These are phyloP conservation scores for Lycopodina hypogea DNA, from an alignment of 37 sponge, comb jelly and placozoan genomes.

Conservation along the genomic window DNA sequence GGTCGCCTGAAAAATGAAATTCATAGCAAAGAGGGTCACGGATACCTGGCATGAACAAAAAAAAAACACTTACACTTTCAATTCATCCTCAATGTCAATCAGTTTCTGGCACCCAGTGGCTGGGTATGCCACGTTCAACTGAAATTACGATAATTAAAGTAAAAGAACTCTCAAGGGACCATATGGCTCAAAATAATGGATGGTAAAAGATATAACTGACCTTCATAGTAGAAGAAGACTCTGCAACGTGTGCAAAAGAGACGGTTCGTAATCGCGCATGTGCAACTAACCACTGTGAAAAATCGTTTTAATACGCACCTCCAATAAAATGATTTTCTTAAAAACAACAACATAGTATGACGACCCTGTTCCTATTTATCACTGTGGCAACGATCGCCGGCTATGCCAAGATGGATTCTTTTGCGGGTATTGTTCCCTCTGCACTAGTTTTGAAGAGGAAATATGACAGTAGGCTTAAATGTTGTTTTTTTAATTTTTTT, in stretches of 20 bases:
- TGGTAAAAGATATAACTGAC: conserved; percentile 18
- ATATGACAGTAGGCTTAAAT: background rate
- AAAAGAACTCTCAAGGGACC: background rate
- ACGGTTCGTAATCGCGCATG: conserved; percentile 24
- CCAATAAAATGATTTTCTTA: background rate
- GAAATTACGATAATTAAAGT: background rate
- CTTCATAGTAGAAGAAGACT: conserved; percentile 15
- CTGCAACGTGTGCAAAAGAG: conserved; percentile 33
- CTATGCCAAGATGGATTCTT: background rate
- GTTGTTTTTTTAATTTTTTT: background rate
- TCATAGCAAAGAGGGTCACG: background rate
- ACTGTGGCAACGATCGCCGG: too few relatives aligned
- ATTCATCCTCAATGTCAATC: conserved; percentile 93
- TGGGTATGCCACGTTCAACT: conserved; percentile 96
- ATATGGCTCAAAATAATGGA: background rate
- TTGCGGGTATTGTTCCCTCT: background rate
- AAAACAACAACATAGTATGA: too few relatives aligned
- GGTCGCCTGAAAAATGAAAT: conserved; percentile 63
- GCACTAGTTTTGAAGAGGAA: too few relatives aligned
- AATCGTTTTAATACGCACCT: conserved; percentile 21
- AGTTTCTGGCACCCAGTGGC: conserved; percentile 98
- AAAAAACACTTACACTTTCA: conserved; percentile 83
- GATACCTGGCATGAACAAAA: background rate
- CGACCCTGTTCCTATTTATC: too few relatives aligned
- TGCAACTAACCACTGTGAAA: background rate